These are phyloP conservation scores for Lipotes vexillifer DNA, from an alignment of 2,113 vertebrate species.

Conservation along the genomic window DNA sequence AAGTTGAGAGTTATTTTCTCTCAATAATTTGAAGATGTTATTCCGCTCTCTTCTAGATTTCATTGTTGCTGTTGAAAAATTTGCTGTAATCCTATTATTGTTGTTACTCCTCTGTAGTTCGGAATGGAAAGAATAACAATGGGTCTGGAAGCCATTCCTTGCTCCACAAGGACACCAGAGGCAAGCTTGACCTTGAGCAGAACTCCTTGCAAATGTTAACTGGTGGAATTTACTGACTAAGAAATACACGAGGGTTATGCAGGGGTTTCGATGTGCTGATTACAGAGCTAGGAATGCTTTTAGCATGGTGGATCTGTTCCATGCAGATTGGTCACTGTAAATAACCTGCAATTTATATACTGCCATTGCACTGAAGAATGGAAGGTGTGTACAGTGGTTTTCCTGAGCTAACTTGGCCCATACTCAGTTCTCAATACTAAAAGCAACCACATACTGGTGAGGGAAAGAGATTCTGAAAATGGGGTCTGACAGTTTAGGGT, in stretches of 20 bases:
- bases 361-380: not conserved
- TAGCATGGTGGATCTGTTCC: not conserved
- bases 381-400: not conserved
- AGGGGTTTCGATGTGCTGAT: not conserved
- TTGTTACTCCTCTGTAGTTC: not conserved
- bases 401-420: not conserved
- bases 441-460: not conserved
- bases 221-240: not conserved
- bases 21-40: not conserved
- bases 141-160: not conserved
- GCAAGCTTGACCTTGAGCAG: not conserved
- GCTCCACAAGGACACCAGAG: not conserved
- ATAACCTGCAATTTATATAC: not conserved
- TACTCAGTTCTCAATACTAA: not conserved
- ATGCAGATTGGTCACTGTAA: not conserved
- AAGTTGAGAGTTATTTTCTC: not conserved
- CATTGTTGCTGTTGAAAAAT: not conserved
- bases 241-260: not conserved
- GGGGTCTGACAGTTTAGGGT: not conserved
- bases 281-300: not conserved
- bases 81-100: not conserved
- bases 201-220: not conserved
- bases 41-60: not conserved
- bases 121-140: not conserved
- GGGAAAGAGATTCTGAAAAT: not conserved